These are phyloP conservation scores for Craseonycteris thonglongyai DNA, from an alignment of 2,113 vertebrate species.

Conservation along the genomic window DNA sequence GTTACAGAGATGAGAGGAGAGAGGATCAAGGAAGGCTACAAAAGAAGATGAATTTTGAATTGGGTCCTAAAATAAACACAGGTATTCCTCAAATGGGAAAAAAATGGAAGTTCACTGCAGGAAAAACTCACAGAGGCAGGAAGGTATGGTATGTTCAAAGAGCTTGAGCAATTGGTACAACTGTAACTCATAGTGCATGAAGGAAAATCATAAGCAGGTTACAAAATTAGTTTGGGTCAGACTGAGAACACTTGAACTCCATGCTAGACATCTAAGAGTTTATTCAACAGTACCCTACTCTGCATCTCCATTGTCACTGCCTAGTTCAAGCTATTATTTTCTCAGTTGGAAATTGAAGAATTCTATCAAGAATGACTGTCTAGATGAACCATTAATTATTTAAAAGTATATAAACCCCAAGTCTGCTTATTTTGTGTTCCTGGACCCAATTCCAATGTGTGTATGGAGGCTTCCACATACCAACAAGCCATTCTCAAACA, in stretches of 20 bases:
- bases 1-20: neutral
- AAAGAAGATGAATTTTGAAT: neutral
- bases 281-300: neutral
- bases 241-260: neutral
- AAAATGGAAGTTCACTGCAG: neutral
- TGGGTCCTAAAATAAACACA: neutral
- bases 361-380: neutral
- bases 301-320: neutral
- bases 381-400: neutral
- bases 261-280: neutral
- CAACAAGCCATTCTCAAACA: neutral
- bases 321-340: neutral
- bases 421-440: neutral
- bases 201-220: neutral
- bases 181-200: neutral
- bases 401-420: neutral
- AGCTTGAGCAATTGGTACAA: neutral
- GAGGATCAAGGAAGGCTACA: neutral
- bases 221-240: neutral
- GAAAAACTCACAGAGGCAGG: neutral
- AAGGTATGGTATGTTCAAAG: neutral
- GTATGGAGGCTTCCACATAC: too few species aligned
- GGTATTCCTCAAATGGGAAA: neutral
- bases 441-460: neutral
- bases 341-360: neutral